Percentiles rank a stretch among this genome's conserved stretches.
phyloP scores from a whole-genome alignment of 2,888 invertebrate genomes.

The Noctua comes region DNA sequence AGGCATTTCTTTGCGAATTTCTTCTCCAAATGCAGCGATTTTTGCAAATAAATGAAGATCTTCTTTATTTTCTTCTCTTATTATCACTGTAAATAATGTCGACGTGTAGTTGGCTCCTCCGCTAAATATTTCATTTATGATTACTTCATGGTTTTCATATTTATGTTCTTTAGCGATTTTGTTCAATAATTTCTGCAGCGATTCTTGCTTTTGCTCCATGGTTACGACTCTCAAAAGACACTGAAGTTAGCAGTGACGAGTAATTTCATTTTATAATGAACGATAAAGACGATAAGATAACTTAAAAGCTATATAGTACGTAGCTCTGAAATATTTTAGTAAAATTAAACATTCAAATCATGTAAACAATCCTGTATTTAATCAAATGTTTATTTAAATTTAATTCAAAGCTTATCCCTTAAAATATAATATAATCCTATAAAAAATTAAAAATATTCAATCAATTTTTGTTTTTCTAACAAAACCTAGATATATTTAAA shows the following conservation, averaged over 20 bases:
- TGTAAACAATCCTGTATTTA: not conserved
- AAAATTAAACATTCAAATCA: not conserved
- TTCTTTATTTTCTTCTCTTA: slow-evolving; percentile 33
- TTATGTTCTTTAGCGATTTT: slow-evolving; percentile 51
- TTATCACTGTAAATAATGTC: slow-evolving; percentile 32
- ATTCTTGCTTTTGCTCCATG: slow-evolving; percentile 31
- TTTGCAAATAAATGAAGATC: slow-evolving; percentile 58
- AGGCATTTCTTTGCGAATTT: slow-evolving; percentile 20
- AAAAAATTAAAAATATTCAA: too few relatives aligned
- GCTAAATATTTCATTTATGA: slow-evolving; percentile 39
- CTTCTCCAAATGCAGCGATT: slow-evolving; percentile 34
- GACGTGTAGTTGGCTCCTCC: slow-evolving; percentile 61
- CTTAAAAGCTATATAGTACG: not conserved
- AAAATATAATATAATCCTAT: too few relatives aligned
- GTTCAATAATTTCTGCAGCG: slow-evolving; percentile 15
- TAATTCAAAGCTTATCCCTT: too few relatives aligned
- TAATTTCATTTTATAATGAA: slow-evolving; percentile 4
- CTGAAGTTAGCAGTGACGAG: not conserved
- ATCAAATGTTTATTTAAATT: too few relatives aligned
- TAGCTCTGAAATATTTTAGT: not conserved
- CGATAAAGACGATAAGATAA: slow-evolving; percentile 2
- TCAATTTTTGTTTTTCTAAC: too few relatives aligned
- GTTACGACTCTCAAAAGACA: slow-evolving; percentile 5
- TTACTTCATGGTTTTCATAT: slow-evolving; percentile 33
- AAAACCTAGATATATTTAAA: too few relatives aligned